These are phyloP conservation scores for Camptogramma bilineatum DNA, from an alignment of 2,888 invertebrate genomes.

Conservation along the genomic window DNA sequence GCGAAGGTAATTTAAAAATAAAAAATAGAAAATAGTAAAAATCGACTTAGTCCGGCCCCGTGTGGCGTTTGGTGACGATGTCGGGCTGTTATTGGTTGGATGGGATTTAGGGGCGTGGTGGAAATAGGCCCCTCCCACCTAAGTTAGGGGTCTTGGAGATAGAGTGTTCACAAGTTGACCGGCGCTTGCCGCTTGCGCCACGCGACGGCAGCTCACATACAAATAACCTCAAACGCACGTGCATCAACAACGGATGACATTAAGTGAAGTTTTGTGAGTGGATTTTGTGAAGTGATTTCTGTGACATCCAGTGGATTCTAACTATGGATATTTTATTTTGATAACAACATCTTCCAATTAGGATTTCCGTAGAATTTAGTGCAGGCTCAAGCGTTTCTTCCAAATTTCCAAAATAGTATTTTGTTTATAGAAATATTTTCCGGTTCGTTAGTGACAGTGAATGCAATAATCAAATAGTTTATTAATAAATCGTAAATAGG, in stretches of 20 bases:
- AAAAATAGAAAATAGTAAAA: slow-evolving; percentile 77
- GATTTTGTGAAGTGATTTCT: slow-evolving; percentile 53
- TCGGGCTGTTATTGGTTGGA: slow-evolving; percentile 61
- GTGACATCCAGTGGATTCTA: slow-evolving; percentile 69
- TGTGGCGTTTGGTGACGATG: slow-evolving; percentile 72
- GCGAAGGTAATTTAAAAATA: slow-evolving; percentile 70
- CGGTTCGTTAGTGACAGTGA: slow-evolving; percentile 12
- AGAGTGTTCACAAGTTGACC: slow-evolving; percentile 76
- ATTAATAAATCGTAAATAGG: background rate
- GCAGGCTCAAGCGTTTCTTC: slow-evolving; percentile 54
- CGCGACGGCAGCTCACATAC: slow-evolving; percentile 61
- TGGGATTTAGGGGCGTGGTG: slow-evolving; percentile 68
- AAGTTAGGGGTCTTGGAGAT: slow-evolving; percentile 71
- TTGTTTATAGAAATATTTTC: slow-evolving; percentile 17
- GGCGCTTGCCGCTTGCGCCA: slow-evolving; percentile 82
- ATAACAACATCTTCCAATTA: slow-evolving; percentile 59
- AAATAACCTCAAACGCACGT: slow-evolving; percentile 63
- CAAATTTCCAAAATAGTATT: slow-evolving; percentile 35
- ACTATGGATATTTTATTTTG: slow-evolving; percentile 47
- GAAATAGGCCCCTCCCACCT: slow-evolving; percentile 67
- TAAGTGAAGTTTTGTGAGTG: slow-evolving; percentile 32
- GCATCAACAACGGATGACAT: slow-evolving; percentile 48
- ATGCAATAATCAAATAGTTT: slow-evolving; percentile 9
- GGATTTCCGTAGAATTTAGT: slow-evolving; percentile 47
- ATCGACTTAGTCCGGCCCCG: slow-evolving; percentile 80